Base-by-base conservation (phyloP, 2,797 vertebrate genomes). In the Girardinus metallicus region DNA sequence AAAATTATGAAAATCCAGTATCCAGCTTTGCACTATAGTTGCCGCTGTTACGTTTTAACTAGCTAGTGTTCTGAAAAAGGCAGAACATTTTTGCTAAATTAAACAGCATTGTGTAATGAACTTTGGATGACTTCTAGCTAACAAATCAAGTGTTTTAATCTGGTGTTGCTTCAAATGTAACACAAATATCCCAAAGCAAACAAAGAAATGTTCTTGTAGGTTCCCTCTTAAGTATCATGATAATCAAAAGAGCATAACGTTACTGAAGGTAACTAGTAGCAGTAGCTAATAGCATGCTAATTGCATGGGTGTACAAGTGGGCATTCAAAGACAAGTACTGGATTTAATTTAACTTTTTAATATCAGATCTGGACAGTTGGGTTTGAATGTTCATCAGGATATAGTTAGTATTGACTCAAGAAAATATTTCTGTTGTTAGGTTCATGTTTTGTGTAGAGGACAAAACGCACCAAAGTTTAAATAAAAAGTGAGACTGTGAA, bases 311-410 rank as follows among this genome's bases (percentile, higher is more conserved):
- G 75, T 78, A 80, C 31, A 75, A 51, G 23, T 77, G 44, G 53
- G 16, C 18, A 21, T 46, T 75, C 74, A 78, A 80, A 62, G 51
- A 26, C 75, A 78, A 55, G 23, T 41, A 76, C 73, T 77, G 81
- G 73, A 78, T 89, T 88, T 80, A 80, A 88, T 79, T 68, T 82
- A 86, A 82, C 41, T 44, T 66, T 29, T 75, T 75, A 29, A n/a
- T 60, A 39, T 16, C 29, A 64, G 71, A 75, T 78, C 62, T 74
- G 60, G 77, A 87, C 71, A 81, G 72, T 49, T 80, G 83, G 76
- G 53, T 85, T 70, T 47, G 62, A 83, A 75, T 75, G 66, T 53
- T 80, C 36, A 53, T 13, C 18, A 51, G 57, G 44, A 78, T 75
- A 71, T 49, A 75, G 80, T 78, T 73, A 41, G 78, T 88, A 77